phyloP scores from a whole-genome alignment of 2,888 invertebrate genomes.

The Chymomyza caudatula region DNA sequence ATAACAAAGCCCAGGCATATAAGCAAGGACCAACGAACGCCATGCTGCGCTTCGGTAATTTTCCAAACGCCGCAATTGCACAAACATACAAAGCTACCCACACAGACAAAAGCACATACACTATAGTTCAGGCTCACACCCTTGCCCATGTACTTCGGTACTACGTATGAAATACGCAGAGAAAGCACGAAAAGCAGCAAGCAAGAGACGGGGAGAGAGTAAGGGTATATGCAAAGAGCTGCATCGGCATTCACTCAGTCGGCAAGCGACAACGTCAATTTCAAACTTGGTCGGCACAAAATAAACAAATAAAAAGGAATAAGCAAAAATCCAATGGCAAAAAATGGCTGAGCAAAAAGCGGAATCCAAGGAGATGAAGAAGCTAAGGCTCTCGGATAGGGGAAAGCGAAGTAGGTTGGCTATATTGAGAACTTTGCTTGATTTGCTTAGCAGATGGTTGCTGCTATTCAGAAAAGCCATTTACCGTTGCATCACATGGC shows the following conservation, averaged over 20 bases:
- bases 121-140: no score
- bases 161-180: not conserved
- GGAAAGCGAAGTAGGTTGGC: constrained; percentile 25
- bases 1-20: not conserved
- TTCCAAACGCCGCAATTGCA: constrained; percentile 14
- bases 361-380: not conserved
- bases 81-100: not conserved
- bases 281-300: not conserved
- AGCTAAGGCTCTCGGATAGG: constrained; percentile 16
- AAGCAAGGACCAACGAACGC: not conserved
- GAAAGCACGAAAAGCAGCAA: not conserved
- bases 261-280: constrained; percentile 1
- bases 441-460: constrained; percentile 54
- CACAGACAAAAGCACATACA: not conserved
- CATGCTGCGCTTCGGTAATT: constrained; percentile 18
- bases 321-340: not conserved
- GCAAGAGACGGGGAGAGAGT: not conserved
- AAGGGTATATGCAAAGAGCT: not conserved
- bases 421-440: constrained; percentile 44
- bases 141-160: not conserved
- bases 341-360: constrained; percentile 6
- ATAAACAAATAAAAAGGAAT: not conserved
- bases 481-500: constrained; percentile 51
- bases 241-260: not conserved
- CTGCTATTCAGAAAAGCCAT: constrained; percentile 50